These are phyloP conservation scores for Linyphia triangularis DNA, from an alignment of 2,888 invertebrate genomes.

Conservation along the genomic window DNA sequence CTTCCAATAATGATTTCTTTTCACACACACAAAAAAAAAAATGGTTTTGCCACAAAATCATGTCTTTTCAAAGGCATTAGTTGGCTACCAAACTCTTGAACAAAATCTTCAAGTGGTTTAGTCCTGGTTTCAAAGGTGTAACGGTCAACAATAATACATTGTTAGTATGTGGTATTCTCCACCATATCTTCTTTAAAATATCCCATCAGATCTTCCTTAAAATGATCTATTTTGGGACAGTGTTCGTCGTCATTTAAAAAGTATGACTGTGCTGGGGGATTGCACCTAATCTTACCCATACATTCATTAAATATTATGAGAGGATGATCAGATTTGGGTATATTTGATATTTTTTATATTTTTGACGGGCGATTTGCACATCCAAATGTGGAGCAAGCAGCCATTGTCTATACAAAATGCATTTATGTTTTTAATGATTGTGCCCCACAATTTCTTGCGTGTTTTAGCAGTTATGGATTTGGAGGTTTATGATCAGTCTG, in stretches of 20 bases:
- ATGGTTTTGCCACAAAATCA: neutral
- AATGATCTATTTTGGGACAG: neutral
- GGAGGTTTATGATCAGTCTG: too few species aligned
- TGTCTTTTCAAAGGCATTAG: neutral
- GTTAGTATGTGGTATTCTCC: neutral
- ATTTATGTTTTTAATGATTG: too few species aligned
- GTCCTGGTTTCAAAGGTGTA: neutral
- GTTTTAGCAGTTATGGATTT: too few species aligned
- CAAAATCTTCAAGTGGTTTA: constrained; percentile 1
- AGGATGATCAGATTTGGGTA: neutral
- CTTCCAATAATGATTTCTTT: neutral
- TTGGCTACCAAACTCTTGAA: neutral
- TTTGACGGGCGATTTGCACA: too few species aligned
- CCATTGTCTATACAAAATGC: too few species aligned
- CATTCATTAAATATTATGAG: neutral
- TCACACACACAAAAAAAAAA: neutral
- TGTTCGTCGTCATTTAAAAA: neutral
- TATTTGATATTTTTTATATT: neutral
- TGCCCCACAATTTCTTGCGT: too few species aligned
- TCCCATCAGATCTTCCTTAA: too few species aligned
- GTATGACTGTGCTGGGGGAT: neutral
- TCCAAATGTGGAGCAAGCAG: too few species aligned
- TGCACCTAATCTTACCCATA: too few species aligned
- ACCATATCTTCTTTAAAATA: constrained; percentile 5
- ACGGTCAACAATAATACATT: constrained; percentile 14